These are phyloP conservation scores for Chloroceryle amazona DNA, from an alignment of 2,797 vertebrate genomes.

Conservation along the genomic window DNA sequence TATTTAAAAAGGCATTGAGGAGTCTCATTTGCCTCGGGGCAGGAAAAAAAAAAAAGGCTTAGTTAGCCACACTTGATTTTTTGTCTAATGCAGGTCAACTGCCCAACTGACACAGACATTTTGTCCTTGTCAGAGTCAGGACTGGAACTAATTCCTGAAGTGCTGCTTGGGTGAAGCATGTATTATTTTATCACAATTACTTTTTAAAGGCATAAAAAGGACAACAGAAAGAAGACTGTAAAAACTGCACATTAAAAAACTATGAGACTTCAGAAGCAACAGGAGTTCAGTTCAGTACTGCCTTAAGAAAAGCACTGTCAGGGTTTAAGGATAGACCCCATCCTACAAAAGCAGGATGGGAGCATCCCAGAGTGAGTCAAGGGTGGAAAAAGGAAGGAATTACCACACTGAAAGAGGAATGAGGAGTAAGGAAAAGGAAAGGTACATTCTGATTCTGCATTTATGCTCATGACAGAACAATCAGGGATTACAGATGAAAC, in stretches of 20 bases:
- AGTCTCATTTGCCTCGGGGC: not conserved
- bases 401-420: not conserved
- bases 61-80: not conserved
- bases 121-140: not conserved
- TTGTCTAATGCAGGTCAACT: not conserved
- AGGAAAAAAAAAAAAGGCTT: not conserved
- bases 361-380: not conserved
- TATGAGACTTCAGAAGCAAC: not conserved
- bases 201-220: not conserved
- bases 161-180: not conserved
- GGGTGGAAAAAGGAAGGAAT: not conserved
- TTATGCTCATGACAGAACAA: not conserved
- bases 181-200: not conserved
- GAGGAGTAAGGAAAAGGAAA: not conserved
- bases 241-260: not conserved
- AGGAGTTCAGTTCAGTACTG: not conserved
- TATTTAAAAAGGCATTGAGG: not conserved
- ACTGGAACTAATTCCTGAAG: not conserved
- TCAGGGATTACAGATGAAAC: not conserved
- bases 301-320: not conserved
- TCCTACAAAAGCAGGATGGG: fast-evolving
- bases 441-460: not conserved
- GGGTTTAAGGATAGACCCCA: not conserved
- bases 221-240: not conserved
- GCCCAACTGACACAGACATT: not conserved